A percentile compares a stretch with the other conserved stretches of the same genome.
Evolutionary conservation across 2,888 invertebrate species (phyloP).

Genomic region (Cephus rjabovi): DNA sequence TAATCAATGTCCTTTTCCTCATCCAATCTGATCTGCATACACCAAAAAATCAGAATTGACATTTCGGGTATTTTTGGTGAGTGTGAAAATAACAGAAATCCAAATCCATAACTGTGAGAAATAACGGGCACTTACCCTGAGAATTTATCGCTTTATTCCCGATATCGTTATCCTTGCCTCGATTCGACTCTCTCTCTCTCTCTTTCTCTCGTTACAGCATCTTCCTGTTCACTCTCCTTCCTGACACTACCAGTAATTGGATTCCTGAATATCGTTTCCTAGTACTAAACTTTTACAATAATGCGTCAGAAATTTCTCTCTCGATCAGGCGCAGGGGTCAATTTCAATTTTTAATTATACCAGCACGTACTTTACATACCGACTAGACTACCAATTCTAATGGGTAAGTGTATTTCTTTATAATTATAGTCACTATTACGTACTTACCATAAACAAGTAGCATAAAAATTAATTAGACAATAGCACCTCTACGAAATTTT

Average conservation of each 20-base stretch:
- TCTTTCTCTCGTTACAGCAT: neutral
- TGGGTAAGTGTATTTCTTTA: neutral
- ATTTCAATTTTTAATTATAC: neutral
- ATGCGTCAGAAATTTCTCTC: slow-evolving; percentile 13
- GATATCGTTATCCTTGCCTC: slow-evolving; percentile 24
- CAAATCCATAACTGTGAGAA: slow-evolving; percentile 19
- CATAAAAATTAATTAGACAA: neutral
- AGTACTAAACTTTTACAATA: slow-evolving; percentile 21
- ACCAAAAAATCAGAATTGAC: neutral
- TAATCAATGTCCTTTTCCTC: neutral
- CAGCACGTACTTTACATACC: neutral
- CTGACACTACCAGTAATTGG: slow-evolving; percentile 24
- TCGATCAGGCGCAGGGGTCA: neutral
- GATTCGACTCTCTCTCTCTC: slow-evolving; percentile 9
- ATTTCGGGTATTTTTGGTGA: neutral
- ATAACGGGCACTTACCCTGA: slow-evolving; percentile 19
- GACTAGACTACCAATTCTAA: neutral
- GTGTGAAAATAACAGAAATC: slow-evolving; percentile 17
- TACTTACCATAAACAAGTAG: neutral
- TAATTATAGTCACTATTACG: neutral
- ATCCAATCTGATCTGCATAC: neutral
- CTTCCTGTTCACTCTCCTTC: neutral
- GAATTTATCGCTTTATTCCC: slow-evolving; percentile 23
- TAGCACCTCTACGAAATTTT: neutral
- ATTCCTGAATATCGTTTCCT: slow-evolving; percentile 21